Base-by-base conservation (phyloP, 2,888 invertebrate species). In the Sphinx pinastri region DNA sequence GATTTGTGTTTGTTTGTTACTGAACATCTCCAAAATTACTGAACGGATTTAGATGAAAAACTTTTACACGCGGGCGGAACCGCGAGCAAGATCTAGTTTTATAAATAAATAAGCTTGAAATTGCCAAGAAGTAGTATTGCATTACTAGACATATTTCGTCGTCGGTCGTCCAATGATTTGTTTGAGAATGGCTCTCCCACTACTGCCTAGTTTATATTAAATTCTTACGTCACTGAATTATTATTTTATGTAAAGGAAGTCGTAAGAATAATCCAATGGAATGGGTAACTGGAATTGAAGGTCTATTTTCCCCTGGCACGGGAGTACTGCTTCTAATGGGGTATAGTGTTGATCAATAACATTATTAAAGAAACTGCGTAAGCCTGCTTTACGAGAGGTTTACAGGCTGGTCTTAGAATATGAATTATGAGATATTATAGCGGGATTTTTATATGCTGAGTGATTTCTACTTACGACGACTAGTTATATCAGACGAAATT, bases 191-290 rank as follows among this genome's bases (percentile, higher is more conserved):
- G 63, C 49, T 63, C 49, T 13, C 19, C 38, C 6, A 6, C 31
- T 58, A 31, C 47, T 13, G 63, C 19, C 63, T 63, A 63, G 63
- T 19, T 49, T 47, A 63, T 59, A 45, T 49, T 19, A 49, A 63
- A 49, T 19, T 49, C 19, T 63, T 49, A 63, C 49, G 49, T 63
- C 49, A 63, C 49, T 25, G 19, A 49, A 12, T 63, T 49, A 63
- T 63, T 63, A 47, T 47, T 63, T 47, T 47, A 63, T 63, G 63
- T 55, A 55, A 55, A 55, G 55, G 55, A 55, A 55, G 19, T 49
- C 47, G 47, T 16, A 45, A 19, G 63, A 49, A 49, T 63, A 49
- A 63, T 47, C 49, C 8, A 2, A 63, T 63, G 45, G 19, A 49
- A 63, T 63, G 19, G 4, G 19, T 16, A 13, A 49, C 5, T 51